These are phyloP conservation scores for Cantharis rufa DNA, from an alignment of 2,888 invertebrate genomes.

Conservation along the genomic window DNA sequence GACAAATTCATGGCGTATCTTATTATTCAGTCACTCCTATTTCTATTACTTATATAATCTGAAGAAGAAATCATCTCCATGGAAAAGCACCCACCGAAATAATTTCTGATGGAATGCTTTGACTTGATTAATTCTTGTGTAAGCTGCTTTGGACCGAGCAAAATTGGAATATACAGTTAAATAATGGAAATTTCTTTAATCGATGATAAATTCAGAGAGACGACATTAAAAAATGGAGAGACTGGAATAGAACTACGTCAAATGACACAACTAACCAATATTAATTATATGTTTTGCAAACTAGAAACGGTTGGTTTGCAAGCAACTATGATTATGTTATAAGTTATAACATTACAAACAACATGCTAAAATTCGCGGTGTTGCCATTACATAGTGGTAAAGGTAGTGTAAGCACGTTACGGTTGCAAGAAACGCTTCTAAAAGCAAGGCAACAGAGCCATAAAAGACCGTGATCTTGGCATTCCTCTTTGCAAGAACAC, in stretches of 20 bases:
- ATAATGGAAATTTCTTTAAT: neutral
- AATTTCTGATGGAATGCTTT: neutral
- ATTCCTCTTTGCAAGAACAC: conserved; percentile 43
- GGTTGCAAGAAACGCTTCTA: conserved; percentile 38
- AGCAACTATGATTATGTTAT: conserved; percentile 40
- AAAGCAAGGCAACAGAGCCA: conserved; percentile 42
- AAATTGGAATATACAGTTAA: neutral
- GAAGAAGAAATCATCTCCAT: neutral
- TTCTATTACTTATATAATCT: neutral
- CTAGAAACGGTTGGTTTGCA: conserved; percentile 36
- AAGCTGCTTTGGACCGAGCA: neutral
- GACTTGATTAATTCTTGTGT: neutral
- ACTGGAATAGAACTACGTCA: neutral
- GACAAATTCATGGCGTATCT: too few relatives aligned
- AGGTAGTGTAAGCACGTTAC: conserved; percentile 33
- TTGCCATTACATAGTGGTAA: conserved; percentile 36
- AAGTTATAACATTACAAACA: conserved; percentile 42
- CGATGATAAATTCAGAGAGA: neutral
- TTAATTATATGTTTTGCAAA: conserved; percentile 26
- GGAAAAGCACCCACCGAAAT: neutral
- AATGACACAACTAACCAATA: neutral
- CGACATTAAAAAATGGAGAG: neutral
- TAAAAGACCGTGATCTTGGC: conserved; percentile 52
- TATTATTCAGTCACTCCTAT: too few relatives aligned
- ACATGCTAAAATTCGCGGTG: conserved; percentile 32